Evolutionary conservation across 1,140 invertebrate genomes (phyloP).

Genomic region (Drosophila novamexicana): DNA sequence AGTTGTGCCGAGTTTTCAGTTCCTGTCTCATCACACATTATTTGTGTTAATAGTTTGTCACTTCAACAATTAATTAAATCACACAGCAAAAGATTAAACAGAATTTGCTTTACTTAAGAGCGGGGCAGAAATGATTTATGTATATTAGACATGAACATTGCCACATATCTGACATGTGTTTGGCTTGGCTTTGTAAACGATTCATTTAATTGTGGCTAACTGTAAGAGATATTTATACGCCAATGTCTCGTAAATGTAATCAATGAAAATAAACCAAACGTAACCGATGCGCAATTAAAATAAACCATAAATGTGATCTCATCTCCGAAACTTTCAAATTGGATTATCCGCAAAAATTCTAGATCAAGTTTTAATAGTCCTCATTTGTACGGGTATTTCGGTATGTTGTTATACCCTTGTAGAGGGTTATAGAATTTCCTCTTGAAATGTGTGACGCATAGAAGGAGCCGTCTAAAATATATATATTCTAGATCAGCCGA

Average conservation of each 20-base stretch:
- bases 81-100: constrained; percentile 38
- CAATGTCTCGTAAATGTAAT: constrained; percentile 33
- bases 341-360: too few species aligned
- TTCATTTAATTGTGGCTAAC: constrained; percentile 39
- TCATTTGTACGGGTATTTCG: too few species aligned
- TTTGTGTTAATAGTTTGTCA: constrained; percentile 47
- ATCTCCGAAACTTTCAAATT: too few species aligned
- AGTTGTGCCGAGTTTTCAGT: constrained; percentile 28
- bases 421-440: too few species aligned
- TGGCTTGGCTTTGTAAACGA: constrained; percentile 41
- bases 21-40: constrained; percentile 43
- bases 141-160: constrained; percentile 13
- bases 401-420: too few species aligned
- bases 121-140: constrained; percentile 37
- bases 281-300: constrained; percentile 18
- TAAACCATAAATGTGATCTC: constrained; percentile 5
- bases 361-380: too few species aligned
- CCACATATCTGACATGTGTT: constrained; percentile 40
- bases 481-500: too few species aligned
- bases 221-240: not conserved
- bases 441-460: too few species aligned
- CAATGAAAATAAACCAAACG: constrained; percentile 30
- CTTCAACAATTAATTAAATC: constrained; percentile 50
- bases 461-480: too few species aligned
- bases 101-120: constrained; percentile 40